Evolutionary conservation across 2,888 invertebrate genomes (phyloP), one percentile per base, ranked within the genome.

Genomic region (Tanytarsus gracilentus): DNA sequence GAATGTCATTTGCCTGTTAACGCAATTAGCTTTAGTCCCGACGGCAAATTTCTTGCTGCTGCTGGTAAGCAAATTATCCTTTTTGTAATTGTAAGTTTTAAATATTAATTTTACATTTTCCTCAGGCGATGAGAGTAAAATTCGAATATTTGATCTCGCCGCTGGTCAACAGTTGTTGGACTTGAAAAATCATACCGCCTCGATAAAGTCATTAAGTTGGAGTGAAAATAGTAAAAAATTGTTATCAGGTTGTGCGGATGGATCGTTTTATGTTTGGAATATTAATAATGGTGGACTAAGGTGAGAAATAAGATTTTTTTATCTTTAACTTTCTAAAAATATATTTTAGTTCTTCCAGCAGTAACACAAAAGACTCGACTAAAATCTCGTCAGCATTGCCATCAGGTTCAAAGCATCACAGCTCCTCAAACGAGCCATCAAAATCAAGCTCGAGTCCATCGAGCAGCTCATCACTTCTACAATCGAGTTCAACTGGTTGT

Each of bases 21-120:
- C 62, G 77, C 85, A 61, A 74, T 95, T 61, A 83, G 86, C 23
- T 95, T 94, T 75, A 88, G 91, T 69, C 88, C 90, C 0, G 81
- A 85, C 68, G 95, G 96, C 48, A 82, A 85, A 68, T 83, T 84
- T 70, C 75, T 96, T 60, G 92, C 92, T 9, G 88, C 87, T 65
- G 89, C 87, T 33, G 92, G 90, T 86, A 72, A 69, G 64, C 62
- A 49, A 21, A 55, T 7, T 1, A 16, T 26, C 23, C 25, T 21
- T 33, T 18, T 33, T 4, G 14, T 18, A n/a, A 4, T 14, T 4
- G 21, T 14, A 29, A 62, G 27, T 33, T 14, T 50, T 36, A 2
- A 33, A 8, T 50, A 8, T 14, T 48, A 23, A 50, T 39, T 30
- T 9, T 44, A 21, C 27, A 50, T 27, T 49, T 18, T 61, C 61